Evolutionary conservation across 2,888 invertebrate species (phyloP), one percentile per base, ranked within the genome.

Genomic region (Dryobota labecula): DNA sequence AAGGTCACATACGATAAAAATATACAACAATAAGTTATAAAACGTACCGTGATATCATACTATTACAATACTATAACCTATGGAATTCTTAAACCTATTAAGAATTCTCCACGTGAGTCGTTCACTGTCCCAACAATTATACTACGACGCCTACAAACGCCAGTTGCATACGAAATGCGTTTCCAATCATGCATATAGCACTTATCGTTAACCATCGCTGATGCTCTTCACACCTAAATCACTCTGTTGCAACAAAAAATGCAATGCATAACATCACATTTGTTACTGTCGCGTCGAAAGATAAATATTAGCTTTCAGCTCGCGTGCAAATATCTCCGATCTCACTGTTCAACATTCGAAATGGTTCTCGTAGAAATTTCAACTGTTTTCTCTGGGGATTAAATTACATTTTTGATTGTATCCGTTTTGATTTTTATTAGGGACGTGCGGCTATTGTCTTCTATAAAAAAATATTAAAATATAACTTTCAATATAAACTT

Each of bases 311-410:
- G 68, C 80, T 84, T 91, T 88, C 91, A 80, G 75, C 75, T 88
- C 89, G 90, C 92, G 92, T 91, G 91, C 87, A 85, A 89, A 88
- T 90, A 90, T 92, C 86, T 90, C 85, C 86, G 86, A 90, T 90
- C 88, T 88, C 88, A 84, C 86, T 83, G 80, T 81, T 82, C 68
- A 75, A 71, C 72, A 78, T 79, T 82, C 57, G 63, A 76, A 73
- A 74, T 68, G 57, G 76, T 65, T 76, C 71, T 82, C 67, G 75
- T 76, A 73, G 75, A 72, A 86, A 80, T 83, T 81, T 82, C 54
- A 76, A 84, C 83, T 80, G 71, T 84, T 83, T 80, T 62, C 45
- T 58, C 41, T 63, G 41, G 5, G 13, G 18, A 54, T 75, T 85
- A 87, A 66, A 79, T 64, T 62, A 63, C 47, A 82, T 73, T 75